Evolutionary conservation across 2,113 vertebrate genomes (phyloP).

Genomic region (Podilymbus podiceps): DNA sequence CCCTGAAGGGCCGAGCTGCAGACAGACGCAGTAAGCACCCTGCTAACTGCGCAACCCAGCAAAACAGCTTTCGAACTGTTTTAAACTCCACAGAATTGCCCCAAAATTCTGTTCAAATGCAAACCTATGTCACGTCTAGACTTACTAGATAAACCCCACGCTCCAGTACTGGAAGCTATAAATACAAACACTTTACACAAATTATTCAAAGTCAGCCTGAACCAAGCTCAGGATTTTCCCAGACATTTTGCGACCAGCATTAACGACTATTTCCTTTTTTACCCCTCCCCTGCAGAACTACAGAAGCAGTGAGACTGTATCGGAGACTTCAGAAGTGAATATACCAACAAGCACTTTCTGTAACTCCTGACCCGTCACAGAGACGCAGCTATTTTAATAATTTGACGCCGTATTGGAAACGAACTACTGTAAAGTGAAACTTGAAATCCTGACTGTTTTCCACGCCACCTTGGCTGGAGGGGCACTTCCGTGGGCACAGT

Average conservation of each 20-base stretch:
- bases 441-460: background rate
- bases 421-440: background rate
- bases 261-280: background rate
- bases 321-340: background rate
- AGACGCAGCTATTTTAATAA: background rate
- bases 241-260: background rate
- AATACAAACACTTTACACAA: background rate
- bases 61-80: too few relatives aligned
- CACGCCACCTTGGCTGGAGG: background rate
- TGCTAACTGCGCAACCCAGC: fast-evolving
- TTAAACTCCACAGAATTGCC: background rate
- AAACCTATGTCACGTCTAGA: background rate
- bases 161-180: too few relatives aligned
- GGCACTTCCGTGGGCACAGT: too few relatives aligned
- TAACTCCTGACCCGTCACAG: background rate
- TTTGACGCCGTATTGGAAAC: background rate
- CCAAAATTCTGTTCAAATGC: background rate
- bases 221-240: background rate
- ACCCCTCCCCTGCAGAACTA: background rate
- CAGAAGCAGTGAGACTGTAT: background rate
- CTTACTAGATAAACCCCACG: background rate
- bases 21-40: fast-evolving
- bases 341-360: fast-evolving
- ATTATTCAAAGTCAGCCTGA: background rate
- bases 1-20: background rate